Evolutionary conservation across 2,888 invertebrate species (phyloP), one percentile per base, ranked within the genome.

Genomic region (Heliconius cydno): DNA sequence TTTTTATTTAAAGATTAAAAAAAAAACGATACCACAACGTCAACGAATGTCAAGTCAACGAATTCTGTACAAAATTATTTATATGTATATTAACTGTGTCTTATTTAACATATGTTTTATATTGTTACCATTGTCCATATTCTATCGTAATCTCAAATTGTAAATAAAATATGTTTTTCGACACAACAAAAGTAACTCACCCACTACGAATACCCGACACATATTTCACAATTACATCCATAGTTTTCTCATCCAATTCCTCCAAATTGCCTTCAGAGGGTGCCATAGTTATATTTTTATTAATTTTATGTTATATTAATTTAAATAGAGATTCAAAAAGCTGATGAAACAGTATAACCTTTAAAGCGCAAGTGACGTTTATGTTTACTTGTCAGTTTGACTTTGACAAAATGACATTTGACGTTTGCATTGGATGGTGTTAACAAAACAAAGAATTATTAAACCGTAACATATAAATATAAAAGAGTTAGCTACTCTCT

Each of bases 171-270:
- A 46, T 28, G 5, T 22, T 15, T 41, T 30, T 78, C 79, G 71
- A 66, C 38, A 71, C 65, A 77, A 15, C 63, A 10, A 34, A 66
- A 34, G 5, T 41, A 72, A 72, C 91, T 83, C 86, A 94, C 94
- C 92, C 91, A 85, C 85, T 90, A 78, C 88, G 85, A 6, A 91
- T 86, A 75, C 92, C 89, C 0, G 92, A 88, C 0, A 92, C 89
- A 80, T 93, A 93, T 87, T 91, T 92, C 3, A 90, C 91, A 60
- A 93, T 87, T 66, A 88, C 83, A 67, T 88, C 89, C 2, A 88
- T 84, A 75, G 89, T 87, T 84, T 92, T 92, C 30, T 90, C 90
- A 28, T 92, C 91, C 52, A 92, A 85, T 52, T 83, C 82, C 77
- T 83, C 82, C 19, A 66, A 19, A 65, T 78, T 77, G 52, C 78